A percentile compares a stretch with the other conserved stretches of the same genome.
Conservation (phyloP, 1,140 invertebrate species). For the Aporrectodea caliginosa region DNA sequence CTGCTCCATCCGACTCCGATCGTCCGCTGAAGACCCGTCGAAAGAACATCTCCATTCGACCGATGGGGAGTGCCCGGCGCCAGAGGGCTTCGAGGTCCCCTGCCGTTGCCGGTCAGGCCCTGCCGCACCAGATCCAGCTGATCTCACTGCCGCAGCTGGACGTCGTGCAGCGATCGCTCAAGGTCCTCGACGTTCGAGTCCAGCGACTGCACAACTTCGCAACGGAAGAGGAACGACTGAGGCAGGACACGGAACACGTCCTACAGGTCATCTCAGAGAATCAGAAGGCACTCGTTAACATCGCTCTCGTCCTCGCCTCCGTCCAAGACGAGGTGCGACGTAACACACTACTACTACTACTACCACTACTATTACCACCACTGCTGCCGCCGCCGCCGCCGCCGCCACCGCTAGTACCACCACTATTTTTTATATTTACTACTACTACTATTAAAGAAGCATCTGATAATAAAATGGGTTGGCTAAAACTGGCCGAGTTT, state of each 20-base stretch:
- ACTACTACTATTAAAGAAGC: too few species aligned
- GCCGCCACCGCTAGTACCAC: too few species aligned
- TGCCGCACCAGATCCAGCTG: slow-evolving; percentile 40
- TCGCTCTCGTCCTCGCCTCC: slow-evolving; percentile 49
- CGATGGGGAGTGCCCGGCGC: background rate
- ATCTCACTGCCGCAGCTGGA: slow-evolving; percentile 53
- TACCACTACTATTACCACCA: too few species aligned
- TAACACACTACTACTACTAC: too few species aligned
- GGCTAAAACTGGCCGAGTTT: too few species aligned
- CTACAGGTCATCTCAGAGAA: slow-evolving; percentile 49
- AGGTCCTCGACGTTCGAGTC: slow-evolving; percentile 51
- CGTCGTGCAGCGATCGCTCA: slow-evolving; percentile 51
- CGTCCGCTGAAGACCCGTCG: too few species aligned
- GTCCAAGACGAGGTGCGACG: slow-evolving; percentile 43
- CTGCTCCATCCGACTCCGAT: background rate
- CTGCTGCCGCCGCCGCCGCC: too few species aligned
- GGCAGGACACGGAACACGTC: slow-evolving; percentile 53
- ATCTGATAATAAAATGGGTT: too few species aligned
- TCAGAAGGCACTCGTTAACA: slow-evolving; percentile 53
- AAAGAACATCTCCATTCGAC: background rate
- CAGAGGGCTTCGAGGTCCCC: too few species aligned
- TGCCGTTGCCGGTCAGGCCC: slow-evolving; percentile 40
- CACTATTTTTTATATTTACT: too few species aligned
- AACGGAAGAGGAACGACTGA: slow-evolving; percentile 48
- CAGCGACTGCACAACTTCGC: slow-evolving; percentile 51